Evolutionary conservation across 2,113 vertebrate genomes (phyloP).

Genomic region (Xiphorhynchus elegans): DNA sequence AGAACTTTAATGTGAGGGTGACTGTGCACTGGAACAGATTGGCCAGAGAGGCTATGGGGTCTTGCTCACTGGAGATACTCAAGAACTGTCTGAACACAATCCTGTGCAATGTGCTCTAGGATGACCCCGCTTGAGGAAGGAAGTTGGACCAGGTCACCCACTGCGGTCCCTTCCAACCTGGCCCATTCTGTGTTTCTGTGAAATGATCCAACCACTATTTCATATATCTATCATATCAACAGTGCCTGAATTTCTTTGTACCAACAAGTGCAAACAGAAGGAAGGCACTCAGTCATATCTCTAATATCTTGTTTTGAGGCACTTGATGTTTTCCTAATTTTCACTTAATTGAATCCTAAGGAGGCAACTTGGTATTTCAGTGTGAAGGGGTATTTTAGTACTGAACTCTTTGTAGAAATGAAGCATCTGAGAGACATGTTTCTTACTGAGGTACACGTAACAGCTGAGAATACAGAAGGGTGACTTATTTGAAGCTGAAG

Average conservation of each 20-base stretch:
- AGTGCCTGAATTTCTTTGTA: background rate
- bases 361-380: background rate
- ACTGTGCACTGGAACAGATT: background rate
- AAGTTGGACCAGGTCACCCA: background rate
- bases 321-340: background rate
- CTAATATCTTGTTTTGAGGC: background rate
- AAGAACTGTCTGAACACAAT: background rate
- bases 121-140: background rate
- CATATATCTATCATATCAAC: fast-evolving
- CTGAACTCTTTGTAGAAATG: background rate
- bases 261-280: background rate
- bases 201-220: background rate
- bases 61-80: background rate
- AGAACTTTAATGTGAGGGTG: background rate
- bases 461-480: background rate
- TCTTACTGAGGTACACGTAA: background rate
- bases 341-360: background rate
- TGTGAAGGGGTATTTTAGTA: background rate
- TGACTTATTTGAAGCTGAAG: background rate
- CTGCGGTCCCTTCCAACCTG: background rate
- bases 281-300: background rate
- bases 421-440: background rate
- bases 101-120: background rate
- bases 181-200: background rate
- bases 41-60: background rate